Evolutionary conservation across 1,140 invertebrate species (phyloP).

Genomic region (Drosophila kanapiae): DNA sequence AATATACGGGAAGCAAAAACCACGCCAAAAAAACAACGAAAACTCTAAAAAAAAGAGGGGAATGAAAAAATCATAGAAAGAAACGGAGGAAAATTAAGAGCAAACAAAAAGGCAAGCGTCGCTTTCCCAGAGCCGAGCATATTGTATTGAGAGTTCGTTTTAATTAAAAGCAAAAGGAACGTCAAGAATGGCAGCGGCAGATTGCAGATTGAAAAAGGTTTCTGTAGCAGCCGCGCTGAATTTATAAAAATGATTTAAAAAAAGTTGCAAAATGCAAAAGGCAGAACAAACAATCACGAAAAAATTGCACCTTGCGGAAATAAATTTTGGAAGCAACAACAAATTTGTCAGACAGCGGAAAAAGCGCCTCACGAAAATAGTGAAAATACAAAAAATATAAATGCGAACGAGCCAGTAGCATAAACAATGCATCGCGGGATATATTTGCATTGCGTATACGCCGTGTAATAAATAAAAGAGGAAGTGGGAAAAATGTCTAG

Average conservation of each 20-base stretch:
- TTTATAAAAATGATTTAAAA: conserved; percentile 77
- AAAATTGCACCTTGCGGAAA: conserved; percentile 61
- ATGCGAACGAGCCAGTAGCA: conserved; percentile 47
- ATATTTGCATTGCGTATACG: conserved; percentile 76
- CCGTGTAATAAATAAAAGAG: conserved; percentile 71
- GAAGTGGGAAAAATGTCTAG: conserved; percentile 24
- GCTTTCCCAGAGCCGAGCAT: conserved; percentile 59
- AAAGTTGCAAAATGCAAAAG: conserved; percentile 65
- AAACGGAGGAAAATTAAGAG: conserved; percentile 66
- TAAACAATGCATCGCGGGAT: conserved; percentile 60
- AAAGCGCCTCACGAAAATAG: not conserved
- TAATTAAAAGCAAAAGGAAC: conserved; percentile 75
- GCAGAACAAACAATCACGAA: conserved; percentile 71
- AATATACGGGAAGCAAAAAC: conserved; percentile 69
- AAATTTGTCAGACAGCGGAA: conserved; percentile 43
- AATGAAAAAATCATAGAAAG: conserved; percentile 20
- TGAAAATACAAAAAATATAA: conserved; percentile 10
- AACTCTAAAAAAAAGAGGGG: conserved; percentile 20
- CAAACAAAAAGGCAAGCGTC: conserved; percentile 71
- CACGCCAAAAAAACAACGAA: conserved; percentile 48
- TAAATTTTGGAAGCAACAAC: conserved; percentile 24
- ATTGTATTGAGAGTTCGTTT: conserved; percentile 82
- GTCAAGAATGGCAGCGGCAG: conserved; percentile 46
- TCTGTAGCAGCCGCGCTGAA: conserved; percentile 41
- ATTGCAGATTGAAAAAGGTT: conserved; percentile 62